Conservation (phyloP, 2,888 invertebrate species). For the Hirtodrosophila alboralis region DNA sequence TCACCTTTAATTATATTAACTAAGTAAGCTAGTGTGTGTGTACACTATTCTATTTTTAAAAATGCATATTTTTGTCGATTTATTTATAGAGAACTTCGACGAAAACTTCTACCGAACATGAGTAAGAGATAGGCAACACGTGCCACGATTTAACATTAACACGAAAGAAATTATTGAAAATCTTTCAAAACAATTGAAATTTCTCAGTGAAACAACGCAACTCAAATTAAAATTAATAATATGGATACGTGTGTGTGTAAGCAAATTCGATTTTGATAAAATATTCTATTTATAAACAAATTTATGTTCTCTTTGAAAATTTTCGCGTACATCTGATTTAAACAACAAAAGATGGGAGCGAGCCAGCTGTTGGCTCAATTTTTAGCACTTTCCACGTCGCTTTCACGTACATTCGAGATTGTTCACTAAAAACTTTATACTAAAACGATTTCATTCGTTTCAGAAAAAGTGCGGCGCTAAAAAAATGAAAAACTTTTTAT, state of each 20-base stretch:
- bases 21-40: conserved; percentile 19
- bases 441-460: conserved; percentile 33
- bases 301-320: conserved; percentile 28
- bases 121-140: conserved; percentile 39
- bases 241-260: background rate
- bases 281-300: conserved; percentile 37
- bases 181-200: conserved; percentile 1
- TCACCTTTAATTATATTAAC: conserved; percentile 31
- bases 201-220: background rate
- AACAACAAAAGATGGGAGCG: conserved; percentile 23
- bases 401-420: conserved; percentile 47
- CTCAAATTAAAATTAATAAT: background rate
- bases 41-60: conserved; percentile 55
- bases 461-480: conserved; percentile 15
- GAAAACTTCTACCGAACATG: conserved; percentile 30
- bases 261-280: conserved; percentile 5
- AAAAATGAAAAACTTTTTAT: conserved; percentile 14
- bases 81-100: conserved; percentile 41
- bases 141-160: conserved; percentile 19
- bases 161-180: background rate
- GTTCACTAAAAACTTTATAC: conserved; percentile 45
- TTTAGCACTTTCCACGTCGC: conserved; percentile 39
- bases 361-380: conserved; percentile 27
- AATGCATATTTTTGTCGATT: conserved; percentile 40
- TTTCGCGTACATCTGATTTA: conserved; percentile 13